Conservation (phyloP, 2,113 vertebrate species). For the Centropus unirufus region DNA sequence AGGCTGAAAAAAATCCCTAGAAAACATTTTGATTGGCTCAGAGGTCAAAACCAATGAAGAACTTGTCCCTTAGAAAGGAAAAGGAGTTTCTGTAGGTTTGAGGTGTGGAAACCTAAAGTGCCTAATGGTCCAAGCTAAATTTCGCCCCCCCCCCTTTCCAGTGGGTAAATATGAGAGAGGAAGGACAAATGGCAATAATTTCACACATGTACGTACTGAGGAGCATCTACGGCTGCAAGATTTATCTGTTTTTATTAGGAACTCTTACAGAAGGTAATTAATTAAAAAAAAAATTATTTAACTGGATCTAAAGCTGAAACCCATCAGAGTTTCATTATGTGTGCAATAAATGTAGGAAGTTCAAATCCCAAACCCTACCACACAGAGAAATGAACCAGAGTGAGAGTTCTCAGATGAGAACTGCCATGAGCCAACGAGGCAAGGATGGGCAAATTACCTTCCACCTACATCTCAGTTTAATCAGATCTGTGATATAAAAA, state of each 20-base stretch:
- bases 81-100: background rate
- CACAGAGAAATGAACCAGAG: background rate
- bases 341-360: background rate
- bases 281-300: background rate
- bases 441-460: background rate
- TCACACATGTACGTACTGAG: background rate
- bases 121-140: background rate
- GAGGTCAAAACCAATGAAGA: background rate
- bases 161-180: background rate
- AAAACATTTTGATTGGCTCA: background rate
- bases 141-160: background rate
- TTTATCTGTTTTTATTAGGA: background rate
- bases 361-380: background rate
- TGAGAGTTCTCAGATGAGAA: background rate
- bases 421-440: background rate
- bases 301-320: background rate
- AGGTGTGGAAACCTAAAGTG: background rate
- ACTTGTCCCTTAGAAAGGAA: background rate
- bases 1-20: background rate
- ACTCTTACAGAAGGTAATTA: background rate
- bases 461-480: background rate
- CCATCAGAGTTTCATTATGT: background rate
- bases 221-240: background rate
- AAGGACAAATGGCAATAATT: background rate
- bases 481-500: background rate